Base-by-base conservation (phyloP, 2,797 vertebrate species). In the Carapus acus region DNA sequence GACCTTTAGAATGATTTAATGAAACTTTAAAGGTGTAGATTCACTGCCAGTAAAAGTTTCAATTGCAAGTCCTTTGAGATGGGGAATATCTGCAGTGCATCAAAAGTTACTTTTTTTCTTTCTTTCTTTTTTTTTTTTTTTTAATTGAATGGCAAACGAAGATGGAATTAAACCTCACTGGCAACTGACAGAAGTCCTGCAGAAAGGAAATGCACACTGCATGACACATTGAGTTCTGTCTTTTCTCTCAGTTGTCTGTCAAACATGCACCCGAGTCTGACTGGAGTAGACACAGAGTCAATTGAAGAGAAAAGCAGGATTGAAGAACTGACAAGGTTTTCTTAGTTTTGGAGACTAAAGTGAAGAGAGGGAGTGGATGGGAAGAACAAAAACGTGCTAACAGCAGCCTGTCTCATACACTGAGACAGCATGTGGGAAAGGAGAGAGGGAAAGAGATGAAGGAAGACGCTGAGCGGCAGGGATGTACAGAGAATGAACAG, bases 381-480 rank as follows among this genome's bases (percentile, higher is more conserved):
- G 52, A 11, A 63, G 51, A 31, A 20, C 42, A 24, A 21, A 43
- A n/a, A n/a, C n/a, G n/a, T n/a, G n/a, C n/a, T n/a, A n/a, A 27
- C 9, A 27, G 24, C 24, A 27, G 24, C 24, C 24, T 9, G 4
- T 9, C 9, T 27, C 24, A 27, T 4, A 27, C 9, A 9, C 24
- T 27, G 24, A 22, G 37, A 49, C 48, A 55, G 31, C 20, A 42
- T 44, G 33, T 2, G 1, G 49, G 40, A 55, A 22, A 21, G 8
- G 14, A 2, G 14, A 43, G 43, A 20, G 2, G n/a, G 8, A 43
- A 12, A 21, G 31, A 58, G 43, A 56, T 2, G 23, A 62, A 19
- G n/a, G n/a, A 43, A 31, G 22, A 47, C 27, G 23, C 22, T 31
- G 24, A 56, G 19, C 14, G 19, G 18, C 2, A n/a, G n/a, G 18